Conservation (phyloP, 2,113 vertebrate species). For the Pachypanchax playfairii region DNA sequence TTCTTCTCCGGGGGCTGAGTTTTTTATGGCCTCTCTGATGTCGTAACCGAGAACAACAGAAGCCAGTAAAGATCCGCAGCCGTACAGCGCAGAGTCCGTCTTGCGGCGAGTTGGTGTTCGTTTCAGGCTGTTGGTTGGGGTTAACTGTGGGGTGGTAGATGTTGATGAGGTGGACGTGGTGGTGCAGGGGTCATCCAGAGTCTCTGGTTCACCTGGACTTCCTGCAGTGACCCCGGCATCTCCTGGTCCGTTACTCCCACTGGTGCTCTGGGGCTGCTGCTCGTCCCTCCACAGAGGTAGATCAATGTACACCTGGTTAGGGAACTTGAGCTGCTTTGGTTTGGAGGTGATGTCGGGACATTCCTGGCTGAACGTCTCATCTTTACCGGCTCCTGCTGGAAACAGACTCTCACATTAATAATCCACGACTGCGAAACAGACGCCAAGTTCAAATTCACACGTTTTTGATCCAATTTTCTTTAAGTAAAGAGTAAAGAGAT, state of each 20-base stretch:
- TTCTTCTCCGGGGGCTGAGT: conserved; percentile 72
- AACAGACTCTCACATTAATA: not conserved
- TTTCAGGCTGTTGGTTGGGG: conserved; percentile 85
- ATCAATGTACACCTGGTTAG: conserved; percentile 88
- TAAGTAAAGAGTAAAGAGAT: no score
- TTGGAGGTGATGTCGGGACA: conserved; percentile 81
- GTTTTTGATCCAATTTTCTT: no score
- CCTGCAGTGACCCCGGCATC: conserved; percentile 61
- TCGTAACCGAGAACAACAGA: conserved; percentile 89
- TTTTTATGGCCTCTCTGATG: conserved; percentile 81
- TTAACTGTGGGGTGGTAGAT: conserved; percentile 85
- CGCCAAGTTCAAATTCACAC: not conserved
- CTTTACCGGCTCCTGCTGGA: conserved; percentile 75
- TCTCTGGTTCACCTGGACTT: conserved; percentile 63
- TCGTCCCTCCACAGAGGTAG: conserved; percentile 92
- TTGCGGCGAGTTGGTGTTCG: conserved; percentile 78
- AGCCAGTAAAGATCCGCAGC: conserved; percentile 86
- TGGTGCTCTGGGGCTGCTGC: conserved; percentile 71
- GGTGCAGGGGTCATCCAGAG: conserved; percentile 80
- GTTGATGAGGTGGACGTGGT: conserved; percentile 82
- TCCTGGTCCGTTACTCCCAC: conserved; percentile 48
- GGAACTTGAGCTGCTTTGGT: conserved; percentile 90
- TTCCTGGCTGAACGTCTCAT: conserved; percentile 78
- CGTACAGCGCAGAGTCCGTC: conserved; percentile 84
- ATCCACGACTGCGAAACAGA: not conserved